Evolutionary conservation across 2,797 vertebrate species (phyloP).

Genomic region (Sarcophilus harrisii): DNA sequence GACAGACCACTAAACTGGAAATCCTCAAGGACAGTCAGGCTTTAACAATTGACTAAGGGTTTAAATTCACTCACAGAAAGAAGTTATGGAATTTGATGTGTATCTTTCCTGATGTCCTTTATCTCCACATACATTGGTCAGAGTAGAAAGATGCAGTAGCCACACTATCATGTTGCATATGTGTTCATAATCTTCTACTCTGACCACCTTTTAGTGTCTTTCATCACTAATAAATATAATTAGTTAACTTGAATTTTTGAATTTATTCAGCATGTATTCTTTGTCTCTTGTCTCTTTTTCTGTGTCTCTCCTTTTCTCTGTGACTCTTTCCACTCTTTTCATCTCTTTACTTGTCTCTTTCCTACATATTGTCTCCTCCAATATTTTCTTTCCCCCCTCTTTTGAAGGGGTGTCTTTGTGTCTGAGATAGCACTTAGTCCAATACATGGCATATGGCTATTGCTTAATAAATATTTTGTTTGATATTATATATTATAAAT

Average conservation of each 20-base stretch:
- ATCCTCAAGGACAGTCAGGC: constrained; percentile 31
- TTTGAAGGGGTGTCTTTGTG: background rate
- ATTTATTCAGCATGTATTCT: background rate
- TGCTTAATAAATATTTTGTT: background rate
- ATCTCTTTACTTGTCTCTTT: background rate
- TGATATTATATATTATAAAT: background rate
- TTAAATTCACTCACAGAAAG: constrained; percentile 67
- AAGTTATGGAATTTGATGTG: constrained; percentile 5
- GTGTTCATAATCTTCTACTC: background rate
- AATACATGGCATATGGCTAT: background rate
- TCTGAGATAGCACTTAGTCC: background rate
- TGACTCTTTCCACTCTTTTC: background rate
- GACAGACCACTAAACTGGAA: constrained; percentile 53
- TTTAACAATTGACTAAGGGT: constrained; percentile 48
- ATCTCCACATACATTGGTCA: background rate
- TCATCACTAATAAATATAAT: background rate
- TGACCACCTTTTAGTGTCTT: background rate
- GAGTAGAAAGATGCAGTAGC: background rate
- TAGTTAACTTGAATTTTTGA: background rate
- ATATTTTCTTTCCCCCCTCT: background rate
- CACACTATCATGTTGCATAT: background rate
- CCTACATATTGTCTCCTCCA: background rate
- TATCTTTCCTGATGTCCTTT: constrained; percentile 18
- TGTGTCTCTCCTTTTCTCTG: background rate
- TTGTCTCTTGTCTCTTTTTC: background rate